Conservation (phyloP, 2,113 vertebrate genomes). For the Takifugu flavidus region DNA sequence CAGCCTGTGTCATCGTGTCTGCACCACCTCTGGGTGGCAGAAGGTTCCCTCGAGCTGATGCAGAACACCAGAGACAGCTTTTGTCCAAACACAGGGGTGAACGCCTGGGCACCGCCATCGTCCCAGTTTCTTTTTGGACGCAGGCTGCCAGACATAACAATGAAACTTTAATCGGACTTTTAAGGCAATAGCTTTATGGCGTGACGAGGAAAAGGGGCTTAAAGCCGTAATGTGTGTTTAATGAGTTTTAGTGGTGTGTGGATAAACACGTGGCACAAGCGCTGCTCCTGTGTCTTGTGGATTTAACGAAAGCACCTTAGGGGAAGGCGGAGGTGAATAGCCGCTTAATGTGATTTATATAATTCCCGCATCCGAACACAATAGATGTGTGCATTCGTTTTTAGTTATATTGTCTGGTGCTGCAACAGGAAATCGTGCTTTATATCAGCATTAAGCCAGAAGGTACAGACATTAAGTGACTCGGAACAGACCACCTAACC, state of each 20-base stretch:
- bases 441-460: not conserved
- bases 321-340: not conserved
- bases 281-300: not conserved
- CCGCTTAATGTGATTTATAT: constrained; percentile 6
- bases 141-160: not conserved
- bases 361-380: not conserved
- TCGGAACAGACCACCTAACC: no score
- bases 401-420: not conserved
- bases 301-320: not conserved
- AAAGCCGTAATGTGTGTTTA: constrained; percentile 11
- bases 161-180: constrained; percentile 4
- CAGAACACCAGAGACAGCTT: constrained; percentile 39
- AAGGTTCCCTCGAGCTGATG: constrained; percentile 7
- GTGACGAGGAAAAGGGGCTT: constrained; percentile 4
- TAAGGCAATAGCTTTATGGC: constrained; percentile 3
- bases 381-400: not conserved
- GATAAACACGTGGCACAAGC: constrained; percentile 5
- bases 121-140: constrained; percentile 1
- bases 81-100: constrained; percentile 27
- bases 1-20: not conserved
- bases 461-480: not conserved
- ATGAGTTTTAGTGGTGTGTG: constrained; percentile 5
- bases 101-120: constrained; percentile 9
- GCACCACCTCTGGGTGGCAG: constrained; percentile 1
- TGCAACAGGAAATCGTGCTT: not conserved